Evolutionary conservation across 2,113 vertebrate genomes (phyloP), one percentile per base, ranked within the genome.

Genomic region (Oreochromis tanganicae): DNA sequence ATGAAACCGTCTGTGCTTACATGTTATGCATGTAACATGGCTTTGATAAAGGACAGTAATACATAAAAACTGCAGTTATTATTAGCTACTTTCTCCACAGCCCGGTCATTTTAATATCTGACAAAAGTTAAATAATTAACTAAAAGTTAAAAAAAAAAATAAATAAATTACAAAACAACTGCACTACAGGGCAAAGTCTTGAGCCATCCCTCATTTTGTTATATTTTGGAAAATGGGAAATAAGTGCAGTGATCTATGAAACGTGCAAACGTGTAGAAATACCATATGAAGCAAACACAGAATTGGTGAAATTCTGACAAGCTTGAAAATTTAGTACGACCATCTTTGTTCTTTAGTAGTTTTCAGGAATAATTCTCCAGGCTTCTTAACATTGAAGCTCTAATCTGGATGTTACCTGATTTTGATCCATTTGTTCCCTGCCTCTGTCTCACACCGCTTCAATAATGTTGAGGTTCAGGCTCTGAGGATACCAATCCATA

Each of bases 91-190:
- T 68, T 68, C 63, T 41, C 0, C 63, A 41, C 4, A 41, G 3
- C 11, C 7, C 41, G 3, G n/a, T 71, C 7, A 43, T 46, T 46
- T 71, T 43, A 71, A 46, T 71, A 71, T 71, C 38, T 71, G 3
- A 27, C 38, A 27, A 71, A 71, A 71, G 5, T 9, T 71, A 71
- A 71, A 43, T 9, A 71, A 27, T 38, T 66, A 66, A 66, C 17
- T 36, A 41, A 43, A 66, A 66, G 17, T 38, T 12, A 7, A 36
- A 36, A 63, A 36, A 36, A 63, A 6, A 63, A 66, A 3, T 0
- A 27, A 29, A 17, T 2, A 1, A 66, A 5, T 38, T 0, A 68
- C 61, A 68, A 38, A 68, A 38, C 34, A 68, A 38, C 19, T 0
- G 0, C 36, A 68, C 11, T 68, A 68, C 34, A 21, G 36, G 19